Base-by-base conservation (phyloP, 2,888 invertebrate genomes). In the Sepiola atlantica region DNA sequence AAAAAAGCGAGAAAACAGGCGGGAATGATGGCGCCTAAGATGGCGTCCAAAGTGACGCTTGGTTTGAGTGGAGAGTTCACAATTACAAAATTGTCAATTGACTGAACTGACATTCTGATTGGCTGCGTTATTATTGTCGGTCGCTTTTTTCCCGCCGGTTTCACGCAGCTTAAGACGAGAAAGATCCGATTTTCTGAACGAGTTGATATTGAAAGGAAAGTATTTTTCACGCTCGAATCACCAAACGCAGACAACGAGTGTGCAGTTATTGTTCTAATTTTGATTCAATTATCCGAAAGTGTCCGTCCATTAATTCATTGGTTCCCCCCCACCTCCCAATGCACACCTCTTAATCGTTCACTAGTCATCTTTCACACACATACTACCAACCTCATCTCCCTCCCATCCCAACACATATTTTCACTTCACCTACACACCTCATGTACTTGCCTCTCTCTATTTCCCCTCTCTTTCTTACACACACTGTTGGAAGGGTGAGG, bases 1-100 rank as follows among this genome's bases (percentile, higher is more conserved):
- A 32, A 77, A 77, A 77, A n/a, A 77, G 77, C 77, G 77, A n/a
- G 77, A 77, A 77, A 77, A 77, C n/a, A n/a, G 32, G n/a, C 77
- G n/a, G 77, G 77, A 77, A 77, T 28, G n/a, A 32, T 3, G n/a
- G n/a, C 21, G n/a, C 16, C 3, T n/a, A 77, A 77, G 16, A 77
- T 77, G 77, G 77, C 77, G 77, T 12, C 77, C 77, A 32, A 2
- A n/a, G n/a, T 77, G n/a, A 77, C 77, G n/a, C n/a, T 77, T 77
- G 16, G 32, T 14, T n/a, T 16, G 32, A 77, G 77, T 32, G 77
- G 14, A 32, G n/a, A n/a, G 14, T 77, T 77, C n/a, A 14, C 14
- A n/a, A 77, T n/a, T n/a, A 77, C n/a, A n/a, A 77, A 77, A 77
- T 77, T 77, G 12, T 77, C 77, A 32, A 77, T 77, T 77, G n/a